These are phyloP conservation scores for Spheniscus mendiculus DNA, from an alignment of 2,113 vertebrate genomes.

Conservation along the genomic window DNA sequence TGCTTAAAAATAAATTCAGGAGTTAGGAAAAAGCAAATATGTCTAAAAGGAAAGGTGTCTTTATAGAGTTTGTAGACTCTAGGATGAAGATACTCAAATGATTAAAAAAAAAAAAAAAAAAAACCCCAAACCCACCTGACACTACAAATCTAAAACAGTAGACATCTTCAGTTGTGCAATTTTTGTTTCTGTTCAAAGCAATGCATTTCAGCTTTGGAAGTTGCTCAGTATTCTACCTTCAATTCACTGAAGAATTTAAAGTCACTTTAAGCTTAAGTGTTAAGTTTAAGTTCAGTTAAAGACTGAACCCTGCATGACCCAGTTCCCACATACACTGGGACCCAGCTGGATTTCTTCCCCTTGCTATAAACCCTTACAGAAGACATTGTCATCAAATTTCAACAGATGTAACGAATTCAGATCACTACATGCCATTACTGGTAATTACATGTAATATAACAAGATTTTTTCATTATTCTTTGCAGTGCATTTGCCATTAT, in stretches of 20 bases:
- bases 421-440: neutral
- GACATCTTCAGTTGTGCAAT: neutral
- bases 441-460: neutral
- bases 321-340: neutral
- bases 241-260: neutral
- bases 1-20: neutral
- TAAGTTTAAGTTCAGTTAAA: too few relatives aligned
- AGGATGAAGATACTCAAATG: neutral
- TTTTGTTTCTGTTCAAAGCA: neutral
- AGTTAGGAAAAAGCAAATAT: neutral
- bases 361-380: accelerated
- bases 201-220: neutral
- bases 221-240: neutral
- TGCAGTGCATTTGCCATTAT: neutral
- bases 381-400: neutral
- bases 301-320: neutral
- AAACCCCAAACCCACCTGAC: neutral
- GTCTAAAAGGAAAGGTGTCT: neutral
- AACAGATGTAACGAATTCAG: neutral
- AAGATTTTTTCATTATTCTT: neutral
- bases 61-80: neutral
- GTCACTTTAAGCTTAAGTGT: neutral
- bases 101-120: neutral
- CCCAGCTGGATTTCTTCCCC: neutral
- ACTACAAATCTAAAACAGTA: neutral